phyloP scores from a whole-genome alignment of 2,113 vertebrate species.

The Rhagologus leucostigma region DNA sequence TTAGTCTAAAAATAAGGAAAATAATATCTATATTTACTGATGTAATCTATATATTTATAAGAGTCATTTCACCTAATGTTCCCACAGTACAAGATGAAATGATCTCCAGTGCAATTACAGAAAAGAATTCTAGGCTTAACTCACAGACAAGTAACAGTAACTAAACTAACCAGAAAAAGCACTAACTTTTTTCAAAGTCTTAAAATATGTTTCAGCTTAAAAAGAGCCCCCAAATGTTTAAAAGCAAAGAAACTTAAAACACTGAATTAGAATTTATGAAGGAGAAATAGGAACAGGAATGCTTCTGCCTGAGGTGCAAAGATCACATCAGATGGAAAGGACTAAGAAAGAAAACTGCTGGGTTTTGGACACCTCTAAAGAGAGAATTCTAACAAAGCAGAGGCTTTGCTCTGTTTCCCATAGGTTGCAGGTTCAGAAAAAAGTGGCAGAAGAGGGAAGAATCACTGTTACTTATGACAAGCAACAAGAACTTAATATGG shows the following conservation, averaged over 20 bases:
- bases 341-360: conserved; percentile 58
- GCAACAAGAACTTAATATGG: not conserved
- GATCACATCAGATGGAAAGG: conserved; percentile 60
- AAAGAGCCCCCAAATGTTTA: conserved; percentile 35
- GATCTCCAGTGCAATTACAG: not conserved
- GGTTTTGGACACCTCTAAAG: conserved; percentile 47
- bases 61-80: not conserved
- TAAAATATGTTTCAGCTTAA: conserved; percentile 25
- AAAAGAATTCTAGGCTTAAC: not conserved
- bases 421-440: conserved; percentile 31
- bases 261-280: conserved; percentile 60
- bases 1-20: not conserved
- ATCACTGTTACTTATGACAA: not conserved
- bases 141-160: not conserved
- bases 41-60: not conserved
- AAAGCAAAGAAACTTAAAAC: conserved; percentile 42
- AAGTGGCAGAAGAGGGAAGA: not conserved
- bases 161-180: conserved; percentile 27
- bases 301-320: conserved; percentile 63
- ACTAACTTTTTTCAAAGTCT: conserved; percentile 58
- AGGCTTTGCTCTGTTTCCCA: conserved; percentile 52
- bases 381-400: conserved; percentile 54
- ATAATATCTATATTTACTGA: not conserved
- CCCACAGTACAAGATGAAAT: not conserved
- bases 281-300: conserved; percentile 35